Evolutionary conservation across 2,888 invertebrate genomes (phyloP).

Genomic region (Lissocephala sabroskyi): DNA sequence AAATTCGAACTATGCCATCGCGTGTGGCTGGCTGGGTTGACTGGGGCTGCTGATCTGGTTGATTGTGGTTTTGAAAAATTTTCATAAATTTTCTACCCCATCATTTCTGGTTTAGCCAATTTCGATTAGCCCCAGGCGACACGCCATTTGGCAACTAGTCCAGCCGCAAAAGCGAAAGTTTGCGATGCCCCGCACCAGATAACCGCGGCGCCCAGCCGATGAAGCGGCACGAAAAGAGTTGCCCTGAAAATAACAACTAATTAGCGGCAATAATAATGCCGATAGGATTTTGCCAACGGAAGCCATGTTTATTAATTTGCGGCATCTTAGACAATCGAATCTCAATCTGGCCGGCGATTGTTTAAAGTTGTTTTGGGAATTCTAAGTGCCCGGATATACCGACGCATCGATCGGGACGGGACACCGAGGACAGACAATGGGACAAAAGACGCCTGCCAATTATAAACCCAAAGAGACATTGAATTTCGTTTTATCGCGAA

Average conservation of each 20-base stretch:
- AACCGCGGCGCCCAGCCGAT: background rate
- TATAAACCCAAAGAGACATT: conserved; percentile 63
- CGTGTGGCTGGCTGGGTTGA: conserved; percentile 12
- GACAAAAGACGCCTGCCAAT: conserved; percentile 48
- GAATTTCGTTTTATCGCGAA: conserved; percentile 62
- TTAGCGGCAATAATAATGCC: too few species aligned
- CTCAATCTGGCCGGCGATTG: too few species aligned
- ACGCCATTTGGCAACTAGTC: conserved; percentile 23
- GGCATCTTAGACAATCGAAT: background rate
- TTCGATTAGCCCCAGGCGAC: conserved; percentile 7
- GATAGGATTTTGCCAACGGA: background rate
- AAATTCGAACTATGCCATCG: conserved; percentile 8
- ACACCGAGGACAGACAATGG: conserved; percentile 7
- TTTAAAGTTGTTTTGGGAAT: too few species aligned
- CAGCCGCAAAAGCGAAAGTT: conserved; percentile 32
- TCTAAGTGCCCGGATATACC: too few species aligned
- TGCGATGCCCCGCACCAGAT: conserved; percentile 5
- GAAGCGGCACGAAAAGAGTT: too few species aligned
- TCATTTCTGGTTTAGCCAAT: conserved; percentile 7
- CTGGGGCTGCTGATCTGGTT: too few species aligned
- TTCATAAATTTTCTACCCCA: conserved; percentile 17
- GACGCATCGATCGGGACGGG: background rate
- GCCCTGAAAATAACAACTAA: too few species aligned
- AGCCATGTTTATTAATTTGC: background rate
- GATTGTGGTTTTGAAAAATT: conserved; percentile 22